Evolutionary conservation across 2,888 invertebrate species (phyloP).

Genomic region (Sinotaia quadrata): DNA sequence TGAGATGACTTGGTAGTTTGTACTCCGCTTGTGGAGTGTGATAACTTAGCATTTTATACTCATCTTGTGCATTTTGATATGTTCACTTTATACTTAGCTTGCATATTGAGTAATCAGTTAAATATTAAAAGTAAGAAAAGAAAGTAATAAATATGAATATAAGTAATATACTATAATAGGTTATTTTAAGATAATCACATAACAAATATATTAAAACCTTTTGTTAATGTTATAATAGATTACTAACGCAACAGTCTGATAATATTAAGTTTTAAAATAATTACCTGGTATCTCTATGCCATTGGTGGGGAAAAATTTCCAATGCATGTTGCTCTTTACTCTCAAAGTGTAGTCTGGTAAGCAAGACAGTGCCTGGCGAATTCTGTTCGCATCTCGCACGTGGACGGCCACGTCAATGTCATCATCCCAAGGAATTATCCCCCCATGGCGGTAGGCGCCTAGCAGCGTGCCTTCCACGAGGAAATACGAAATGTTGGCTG

Average conservation of each 20-base stretch:
- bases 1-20: too few relatives aligned
- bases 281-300: too few relatives aligned
- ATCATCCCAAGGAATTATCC: slow-evolving; percentile 52
- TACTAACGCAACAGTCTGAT: not conserved
- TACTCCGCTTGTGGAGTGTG: too few relatives aligned
- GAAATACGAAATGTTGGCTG: slow-evolving; percentile 12
- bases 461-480: slow-evolving; percentile 24
- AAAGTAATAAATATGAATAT: too few relatives aligned
- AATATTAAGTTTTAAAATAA: slow-evolving; percentile 62
- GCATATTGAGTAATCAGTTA: too few relatives aligned
- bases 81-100: too few relatives aligned
- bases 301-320: slow-evolving; percentile 46
- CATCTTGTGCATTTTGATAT: too few relatives aligned
- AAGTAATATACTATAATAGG: too few relatives aligned
- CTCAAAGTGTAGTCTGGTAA: slow-evolving; percentile 40
- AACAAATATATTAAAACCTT: too few relatives aligned
- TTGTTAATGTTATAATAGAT: not conserved
- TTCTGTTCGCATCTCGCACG: slow-evolving; percentile 21
- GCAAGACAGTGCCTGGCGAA: slow-evolving; percentile 25
- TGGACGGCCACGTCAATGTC: slow-evolving; percentile 47
- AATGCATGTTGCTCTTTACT: slow-evolving; percentile 35
- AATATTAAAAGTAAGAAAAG: too few relatives aligned
- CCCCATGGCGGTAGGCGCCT: slow-evolving; percentile 44
- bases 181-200: too few relatives aligned
- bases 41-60: too few relatives aligned